Percentiles rank a stretch among this genome's conserved stretches.
These are phyloP conservation scores for Lasioglossum marginatum DNA, from an alignment of 2,888 invertebrate genomes.

Conservation along the genomic window DNA sequence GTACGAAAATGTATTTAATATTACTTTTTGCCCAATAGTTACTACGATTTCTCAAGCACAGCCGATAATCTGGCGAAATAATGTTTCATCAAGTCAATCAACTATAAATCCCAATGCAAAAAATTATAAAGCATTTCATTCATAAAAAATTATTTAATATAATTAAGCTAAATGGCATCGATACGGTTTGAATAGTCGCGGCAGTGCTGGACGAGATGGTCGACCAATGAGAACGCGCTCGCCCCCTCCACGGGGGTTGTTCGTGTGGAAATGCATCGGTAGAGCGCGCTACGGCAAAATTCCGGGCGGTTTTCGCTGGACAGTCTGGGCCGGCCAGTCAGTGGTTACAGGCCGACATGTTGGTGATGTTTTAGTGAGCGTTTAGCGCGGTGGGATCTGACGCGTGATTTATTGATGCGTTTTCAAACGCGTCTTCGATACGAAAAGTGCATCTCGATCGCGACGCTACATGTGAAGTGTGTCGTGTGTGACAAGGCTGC, in stretches of 20 bases:
- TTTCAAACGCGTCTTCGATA: conserved; percentile 59
- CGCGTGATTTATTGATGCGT: conserved; percentile 75
- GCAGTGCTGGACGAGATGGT: not conserved
- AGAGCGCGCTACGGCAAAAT: conserved; percentile 71
- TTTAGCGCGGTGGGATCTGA: conserved; percentile 73
- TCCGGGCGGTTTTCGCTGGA: conserved; percentile 77
- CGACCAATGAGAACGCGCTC: conserved; percentile 20
- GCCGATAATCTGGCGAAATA: too few species aligned
- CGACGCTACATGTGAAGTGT: conserved; percentile 79
- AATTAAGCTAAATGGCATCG: too few species aligned
- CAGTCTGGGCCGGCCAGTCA: conserved; percentile 80
- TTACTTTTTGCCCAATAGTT: too few species aligned
- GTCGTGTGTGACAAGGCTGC: conserved; percentile 60
- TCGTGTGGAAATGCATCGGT: not conserved
- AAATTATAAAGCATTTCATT: too few species aligned
- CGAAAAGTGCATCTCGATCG: conserved; percentile 63
- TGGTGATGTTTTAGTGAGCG: conserved; percentile 77
- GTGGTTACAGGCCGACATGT: conserved; percentile 83
- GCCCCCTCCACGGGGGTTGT: not conserved
- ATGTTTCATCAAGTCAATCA: too few species aligned
- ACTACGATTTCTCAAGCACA: too few species aligned
- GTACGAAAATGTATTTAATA: too few species aligned
- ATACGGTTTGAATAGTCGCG: conserved; percentile 31
- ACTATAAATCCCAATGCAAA: too few species aligned
- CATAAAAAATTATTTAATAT: too few species aligned